Conservation (phyloP, 2,113 vertebrate genomes). For the Buteo buteo region DNA sequence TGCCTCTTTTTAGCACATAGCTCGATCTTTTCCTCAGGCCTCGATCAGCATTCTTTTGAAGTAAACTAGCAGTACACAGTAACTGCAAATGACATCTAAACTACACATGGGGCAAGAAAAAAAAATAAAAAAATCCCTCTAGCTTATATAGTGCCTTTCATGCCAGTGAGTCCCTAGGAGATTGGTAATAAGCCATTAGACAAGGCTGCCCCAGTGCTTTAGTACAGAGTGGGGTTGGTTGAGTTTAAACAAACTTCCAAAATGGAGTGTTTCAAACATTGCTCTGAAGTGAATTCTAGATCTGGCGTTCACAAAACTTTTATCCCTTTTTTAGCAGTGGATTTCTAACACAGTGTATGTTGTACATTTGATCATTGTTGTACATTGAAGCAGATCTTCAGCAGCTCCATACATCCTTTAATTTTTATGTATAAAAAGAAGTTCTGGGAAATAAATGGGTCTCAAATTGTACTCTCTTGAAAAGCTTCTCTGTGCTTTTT, state of each 20-base stretch:
- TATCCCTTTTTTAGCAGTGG: neutral
- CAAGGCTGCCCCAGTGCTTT: neutral
- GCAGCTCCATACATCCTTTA: neutral
- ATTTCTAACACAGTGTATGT: neutral
- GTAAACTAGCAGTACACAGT: constrained; percentile 31
- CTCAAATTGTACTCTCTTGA: neutral
- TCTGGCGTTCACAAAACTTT: neutral
- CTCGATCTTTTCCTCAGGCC: constrained; percentile 20
- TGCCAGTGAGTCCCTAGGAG: neutral
- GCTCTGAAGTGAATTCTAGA: neutral
- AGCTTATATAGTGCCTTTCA: constrained; percentile 19
- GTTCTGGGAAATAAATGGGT: neutral
- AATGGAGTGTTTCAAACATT: neutral
- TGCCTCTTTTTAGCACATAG: neutral
- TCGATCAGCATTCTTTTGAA: constrained; percentile 52
- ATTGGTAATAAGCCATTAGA: constrained; percentile 19
- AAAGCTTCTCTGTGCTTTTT: neutral
- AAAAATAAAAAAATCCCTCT: neutral
- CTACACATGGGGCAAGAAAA: neutral
- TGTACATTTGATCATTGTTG: neutral
- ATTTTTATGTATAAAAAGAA: neutral
- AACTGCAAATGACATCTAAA: constrained; percentile 38
- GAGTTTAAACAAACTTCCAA: constrained; percentile 10
- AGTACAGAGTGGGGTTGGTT: neutral
- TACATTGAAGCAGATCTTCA: neutral